Evolutionary conservation across 2,113 vertebrate genomes (phyloP).

Genomic region (Thunnus thynnus): DNA sequence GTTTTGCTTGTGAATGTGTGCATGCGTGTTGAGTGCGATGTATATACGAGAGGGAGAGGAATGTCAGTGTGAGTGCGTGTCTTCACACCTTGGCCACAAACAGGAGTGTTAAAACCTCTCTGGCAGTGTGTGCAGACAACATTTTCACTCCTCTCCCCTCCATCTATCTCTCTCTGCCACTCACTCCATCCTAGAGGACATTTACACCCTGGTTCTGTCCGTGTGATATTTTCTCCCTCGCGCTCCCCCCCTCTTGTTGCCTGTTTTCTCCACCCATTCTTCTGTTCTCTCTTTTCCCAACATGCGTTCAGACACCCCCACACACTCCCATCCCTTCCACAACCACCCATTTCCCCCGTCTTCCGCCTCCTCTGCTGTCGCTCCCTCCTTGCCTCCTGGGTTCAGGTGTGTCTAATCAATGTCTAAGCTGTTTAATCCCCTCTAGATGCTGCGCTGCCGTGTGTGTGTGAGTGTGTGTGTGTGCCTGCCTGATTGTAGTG

Average conservation of each 20-base stretch:
- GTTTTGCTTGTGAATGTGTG: constrained; percentile 16
- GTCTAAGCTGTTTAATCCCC: constrained; percentile 71
- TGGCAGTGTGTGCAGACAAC: constrained; percentile 48
- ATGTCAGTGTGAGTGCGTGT: constrained; percentile 54
- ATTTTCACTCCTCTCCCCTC: constrained; percentile 56
- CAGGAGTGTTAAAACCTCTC: constrained; percentile 77
- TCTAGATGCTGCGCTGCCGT: constrained; percentile 39
- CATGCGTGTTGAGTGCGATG: constrained; percentile 10
- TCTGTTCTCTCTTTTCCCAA: constrained; percentile 47
- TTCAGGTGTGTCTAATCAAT: constrained; percentile 76
- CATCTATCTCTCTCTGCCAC: constrained; percentile 22
- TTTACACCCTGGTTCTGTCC: constrained; percentile 67
- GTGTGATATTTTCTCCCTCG: constrained; percentile 40
- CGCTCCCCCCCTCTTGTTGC: background rate
- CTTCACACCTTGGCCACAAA: constrained; percentile 67
- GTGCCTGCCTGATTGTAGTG: constrained; percentile 44
- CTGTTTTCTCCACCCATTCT: constrained; percentile 53
- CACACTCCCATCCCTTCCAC: background rate
- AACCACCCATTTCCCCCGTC: background rate
- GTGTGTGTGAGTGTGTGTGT: constrained; percentile 40
- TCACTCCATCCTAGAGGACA: constrained; percentile 61
- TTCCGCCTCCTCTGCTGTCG: constrained; percentile 26
- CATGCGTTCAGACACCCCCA: constrained; percentile 42
- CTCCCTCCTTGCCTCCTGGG: constrained; percentile 52
- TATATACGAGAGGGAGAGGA: background rate